A percentile compares a stretch with the other conserved stretches of the same genome.
phyloP scores from a whole-genome alignment of 1,140 invertebrate species.

The Heterodera schachtii region DNA sequence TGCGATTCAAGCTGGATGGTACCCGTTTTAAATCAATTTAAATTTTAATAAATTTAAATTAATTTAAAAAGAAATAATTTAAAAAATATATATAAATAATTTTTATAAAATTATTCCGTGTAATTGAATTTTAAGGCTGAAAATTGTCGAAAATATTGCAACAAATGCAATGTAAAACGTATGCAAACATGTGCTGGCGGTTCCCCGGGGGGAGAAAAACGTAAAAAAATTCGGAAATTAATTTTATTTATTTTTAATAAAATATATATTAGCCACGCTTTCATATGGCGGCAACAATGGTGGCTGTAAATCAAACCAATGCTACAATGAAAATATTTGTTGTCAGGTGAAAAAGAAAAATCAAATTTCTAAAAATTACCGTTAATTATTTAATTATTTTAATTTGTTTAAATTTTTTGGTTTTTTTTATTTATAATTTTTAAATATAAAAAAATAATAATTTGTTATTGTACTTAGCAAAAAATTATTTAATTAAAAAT shows the following conservation, averaged over 20 bases:
- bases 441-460: no score
- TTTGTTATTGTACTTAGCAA: no score
- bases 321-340: slow-evolving; percentile 57
- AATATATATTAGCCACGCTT: not conserved
- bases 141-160: slow-evolving; percentile 45
- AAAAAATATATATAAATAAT: not conserved
- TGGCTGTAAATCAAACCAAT: slow-evolving; percentile 26
- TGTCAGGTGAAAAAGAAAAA: slow-evolving; percentile 25
- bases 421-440: not conserved
- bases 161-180: slow-evolving; percentile 34
- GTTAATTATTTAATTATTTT: no score
- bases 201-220: not conserved
- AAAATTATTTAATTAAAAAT: no score
- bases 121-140: slow-evolving; percentile 22
- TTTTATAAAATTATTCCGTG: not conserved
- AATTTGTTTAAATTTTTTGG: no score
- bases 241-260: not conserved
- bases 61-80: not conserved
- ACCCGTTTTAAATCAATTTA: not conserved
- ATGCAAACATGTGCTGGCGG: slow-evolving; percentile 35
- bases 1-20: slow-evolving; percentile 32
- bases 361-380: not conserved
- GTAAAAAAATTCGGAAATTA: not conserved
- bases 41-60: not conserved
- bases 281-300: not conserved